Base-by-base conservation (phyloP, 1,140 invertebrate species). In the Bombus difficillimus region DNA sequence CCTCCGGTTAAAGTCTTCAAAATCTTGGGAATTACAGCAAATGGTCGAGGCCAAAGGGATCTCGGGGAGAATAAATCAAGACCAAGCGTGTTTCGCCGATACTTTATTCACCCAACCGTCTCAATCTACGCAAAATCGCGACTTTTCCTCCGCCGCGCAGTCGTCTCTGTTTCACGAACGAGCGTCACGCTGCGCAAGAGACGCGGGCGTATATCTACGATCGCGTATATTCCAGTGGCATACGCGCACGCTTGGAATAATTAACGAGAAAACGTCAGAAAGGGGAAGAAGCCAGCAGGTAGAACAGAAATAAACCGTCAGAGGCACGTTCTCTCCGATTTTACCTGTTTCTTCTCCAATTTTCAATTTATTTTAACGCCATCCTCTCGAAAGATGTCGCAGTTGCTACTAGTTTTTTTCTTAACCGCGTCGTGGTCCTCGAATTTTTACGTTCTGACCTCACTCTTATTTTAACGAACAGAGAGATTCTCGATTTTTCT, bases 131-230 rank as follows among this genome's bases (percentile, higher is more conserved):
- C 69, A 28, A 43, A 74, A 81, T 74, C 80, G 80, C 69, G 28
- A 43, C 47, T 74, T 74, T 62, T 62, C 39, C 39, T n/a, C 57
- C 53, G 39, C 37, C 32, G 4, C 25, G n/a, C 34, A 3, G 12
- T 68, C 53, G 83, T 59, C 66, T 72, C 83, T 82, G 81, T 83
- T 90, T 88, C 77, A 83, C 81, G 86, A 87, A 89, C 87, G 83
- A 87, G 81, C 76, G 69, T 91, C 91, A 92, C 89, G 91, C 88
- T 92, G 89, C 82, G 85, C 62, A 62, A 80, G 81, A 57, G 69
- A 62, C 88, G 64, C 76, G 76, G 15, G 37, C 53, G 73, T 84
- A 41, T 83, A 81, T 84, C 81, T 83, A 84, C 72, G 86, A 89
- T 84, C 83, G 83, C 83, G 83, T 74, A 81, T 74, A 81, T 80